phyloP scores from a whole-genome alignment of 1,140 invertebrate species.

The Drosophila eugracilis region DNA sequence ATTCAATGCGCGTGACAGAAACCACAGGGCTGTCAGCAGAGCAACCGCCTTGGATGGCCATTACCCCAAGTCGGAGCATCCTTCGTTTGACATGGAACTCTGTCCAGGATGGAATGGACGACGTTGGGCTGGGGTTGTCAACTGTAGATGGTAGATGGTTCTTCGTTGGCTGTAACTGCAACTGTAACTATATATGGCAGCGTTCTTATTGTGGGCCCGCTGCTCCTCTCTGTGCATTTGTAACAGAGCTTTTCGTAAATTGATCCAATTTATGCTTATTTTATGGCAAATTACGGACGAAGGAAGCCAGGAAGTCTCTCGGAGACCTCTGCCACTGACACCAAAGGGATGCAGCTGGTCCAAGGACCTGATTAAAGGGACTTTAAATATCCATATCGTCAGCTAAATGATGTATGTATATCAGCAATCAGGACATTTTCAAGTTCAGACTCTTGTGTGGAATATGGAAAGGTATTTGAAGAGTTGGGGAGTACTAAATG shows the following conservation, averaged over 20 bases:
- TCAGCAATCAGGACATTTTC: conserved; percentile 1
- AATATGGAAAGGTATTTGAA: background rate
- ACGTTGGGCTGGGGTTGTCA: conserved; percentile 18
- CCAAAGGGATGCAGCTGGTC: conserved; percentile 11
- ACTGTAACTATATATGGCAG: conserved; percentile 49
- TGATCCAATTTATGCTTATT: conserved; percentile 83
- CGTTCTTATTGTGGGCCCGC: conserved; percentile 23
- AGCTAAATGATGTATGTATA: conserved; percentile 22
- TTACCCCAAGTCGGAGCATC: conserved; percentile 47
- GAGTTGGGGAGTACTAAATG: background rate
- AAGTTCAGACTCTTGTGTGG: background rate
- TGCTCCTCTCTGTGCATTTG: conserved; percentile 65
- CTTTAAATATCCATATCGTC: conserved; percentile 37
- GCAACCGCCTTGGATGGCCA: conserved; percentile 58
- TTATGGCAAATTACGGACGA: conserved; percentile 79
- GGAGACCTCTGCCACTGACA: conserved; percentile 23
- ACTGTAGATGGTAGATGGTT: conserved; percentile 27
- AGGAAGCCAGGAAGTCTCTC: conserved; percentile 33
- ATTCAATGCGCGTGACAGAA: conserved; percentile 74
- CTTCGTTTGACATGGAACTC: conserved; percentile 45
- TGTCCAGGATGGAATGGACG: conserved; percentile 26
- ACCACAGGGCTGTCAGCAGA: conserved; percentile 64
- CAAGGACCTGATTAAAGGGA: conserved; percentile 37
- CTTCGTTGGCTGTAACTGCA: conserved; percentile 15
- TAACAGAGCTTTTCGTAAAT: conserved; percentile 76